Evolutionary conservation across 2,888 invertebrate genomes (phyloP).

Genomic region (Xanthorhoe designata): DNA sequence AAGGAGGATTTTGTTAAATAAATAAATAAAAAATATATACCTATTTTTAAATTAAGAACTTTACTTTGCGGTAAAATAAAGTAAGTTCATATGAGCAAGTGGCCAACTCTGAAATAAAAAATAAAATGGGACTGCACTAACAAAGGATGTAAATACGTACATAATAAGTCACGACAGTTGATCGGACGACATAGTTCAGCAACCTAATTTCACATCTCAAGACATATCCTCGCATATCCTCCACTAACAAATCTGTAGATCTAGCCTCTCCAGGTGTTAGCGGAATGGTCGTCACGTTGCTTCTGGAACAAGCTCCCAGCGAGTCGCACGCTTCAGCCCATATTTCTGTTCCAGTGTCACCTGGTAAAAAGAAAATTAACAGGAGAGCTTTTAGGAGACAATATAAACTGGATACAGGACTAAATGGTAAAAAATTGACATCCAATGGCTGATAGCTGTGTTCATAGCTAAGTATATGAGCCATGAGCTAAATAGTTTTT

Average conservation of each 20-base stretch:
- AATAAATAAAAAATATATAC: too few species aligned
- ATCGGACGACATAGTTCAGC: slow-evolving; percentile 47
- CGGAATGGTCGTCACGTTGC: slow-evolving; percentile 39
- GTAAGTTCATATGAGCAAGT: too few species aligned
- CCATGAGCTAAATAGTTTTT: too few species aligned
- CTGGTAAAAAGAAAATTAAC: slow-evolving; percentile 43
- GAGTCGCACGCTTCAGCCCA: slow-evolving; percentile 67
- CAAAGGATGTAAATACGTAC: slow-evolving; percentile 50
- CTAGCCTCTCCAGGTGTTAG: slow-evolving; percentile 51
- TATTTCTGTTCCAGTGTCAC: slow-evolving; percentile 49
- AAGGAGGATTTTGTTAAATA: too few species aligned
- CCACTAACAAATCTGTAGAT: slow-evolving; percentile 49
- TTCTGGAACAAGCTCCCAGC: slow-evolving; percentile 57
- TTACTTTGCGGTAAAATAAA: too few species aligned
- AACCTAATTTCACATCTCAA: slow-evolving; percentile 58
- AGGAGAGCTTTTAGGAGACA: too few species aligned
- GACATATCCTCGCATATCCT: slow-evolving; percentile 49
- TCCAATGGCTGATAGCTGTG: too few species aligned
- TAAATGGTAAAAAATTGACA: background rate
- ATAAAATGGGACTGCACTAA: too few species aligned
- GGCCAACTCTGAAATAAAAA: too few species aligned
- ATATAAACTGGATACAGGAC: too few species aligned
- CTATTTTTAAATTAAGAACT: too few species aligned
- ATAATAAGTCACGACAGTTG: slow-evolving; percentile 56
- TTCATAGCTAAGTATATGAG: too few species aligned